Evolutionary conservation across 1,140 invertebrate species (phyloP).

Genomic region (Nylanderia fulva): DNA sequence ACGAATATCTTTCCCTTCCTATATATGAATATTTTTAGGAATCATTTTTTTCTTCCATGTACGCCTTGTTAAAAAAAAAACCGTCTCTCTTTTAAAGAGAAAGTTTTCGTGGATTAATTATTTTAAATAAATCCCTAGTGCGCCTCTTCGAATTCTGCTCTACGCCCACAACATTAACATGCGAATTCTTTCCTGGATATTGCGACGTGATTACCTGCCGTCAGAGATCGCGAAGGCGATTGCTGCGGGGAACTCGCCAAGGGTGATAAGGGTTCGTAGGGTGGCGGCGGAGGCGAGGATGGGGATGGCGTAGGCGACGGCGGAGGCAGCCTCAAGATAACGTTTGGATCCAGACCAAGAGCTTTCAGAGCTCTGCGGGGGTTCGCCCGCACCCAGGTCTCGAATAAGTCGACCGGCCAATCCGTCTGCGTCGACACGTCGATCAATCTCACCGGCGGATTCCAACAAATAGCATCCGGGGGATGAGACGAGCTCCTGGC

Average conservation of each 20-base stretch:
- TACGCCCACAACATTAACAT: background rate
- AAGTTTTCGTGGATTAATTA: background rate
- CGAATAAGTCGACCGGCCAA: slow-evolving; percentile 81
- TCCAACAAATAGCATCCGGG: slow-evolving; percentile 92
- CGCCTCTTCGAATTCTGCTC: no score
- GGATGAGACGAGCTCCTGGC: slow-evolving; percentile 92
- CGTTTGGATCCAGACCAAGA: slow-evolving; percentile 85
- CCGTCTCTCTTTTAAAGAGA: background rate
- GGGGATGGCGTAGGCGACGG: slow-evolving; percentile 81
- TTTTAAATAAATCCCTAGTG: background rate
- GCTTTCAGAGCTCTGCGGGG: slow-evolving; percentile 84
- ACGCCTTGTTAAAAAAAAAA: background rate
- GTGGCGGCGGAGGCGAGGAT: slow-evolving; percentile 82
- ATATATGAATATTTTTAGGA: background rate
- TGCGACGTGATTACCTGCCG: slow-evolving; percentile 72
- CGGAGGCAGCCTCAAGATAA: slow-evolving; percentile 75
- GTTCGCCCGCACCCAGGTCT: slow-evolving; percentile 85
- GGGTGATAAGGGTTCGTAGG: slow-evolving; percentile 82
- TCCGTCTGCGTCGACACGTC: slow-evolving; percentile 86
- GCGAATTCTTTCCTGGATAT: background rate
- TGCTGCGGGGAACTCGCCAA: slow-evolving; percentile 75
- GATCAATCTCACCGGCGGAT: slow-evolving; percentile 79
- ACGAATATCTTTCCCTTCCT: background rate
- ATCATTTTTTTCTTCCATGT: background rate
- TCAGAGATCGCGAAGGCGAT: slow-evolving; percentile 73